Evolutionary conservation across 2,113 vertebrate species (phyloP).

Genomic region (Antechinus flavipes): DNA sequence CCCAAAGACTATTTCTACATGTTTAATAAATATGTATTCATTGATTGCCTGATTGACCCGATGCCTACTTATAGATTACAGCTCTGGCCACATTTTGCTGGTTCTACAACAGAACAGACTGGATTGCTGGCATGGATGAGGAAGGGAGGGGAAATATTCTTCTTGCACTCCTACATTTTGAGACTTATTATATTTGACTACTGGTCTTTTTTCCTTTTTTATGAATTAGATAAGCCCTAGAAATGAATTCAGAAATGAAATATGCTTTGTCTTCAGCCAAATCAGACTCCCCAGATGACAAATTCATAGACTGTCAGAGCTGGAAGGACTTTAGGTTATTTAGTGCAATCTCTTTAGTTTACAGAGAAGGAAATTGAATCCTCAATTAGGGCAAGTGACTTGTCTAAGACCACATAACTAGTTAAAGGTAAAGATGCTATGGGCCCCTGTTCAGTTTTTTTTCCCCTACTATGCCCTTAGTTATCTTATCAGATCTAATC

Average conservation of each 20-base stretch:
- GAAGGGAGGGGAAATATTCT: neutral
- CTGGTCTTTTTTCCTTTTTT: slow-evolving; percentile 17
- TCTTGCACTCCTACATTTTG: neutral
- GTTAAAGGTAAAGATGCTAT: neutral
- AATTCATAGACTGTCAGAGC: neutral
- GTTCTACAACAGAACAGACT: neutral
- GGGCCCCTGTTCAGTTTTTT: neutral
- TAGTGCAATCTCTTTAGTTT: neutral
- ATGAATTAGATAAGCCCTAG: neutral
- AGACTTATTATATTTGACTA: neutral
- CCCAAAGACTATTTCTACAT: slow-evolving; percentile 32
- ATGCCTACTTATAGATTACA: neutral
- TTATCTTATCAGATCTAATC: neutral
- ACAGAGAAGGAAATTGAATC: neutral
- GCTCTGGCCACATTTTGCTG: neutral
- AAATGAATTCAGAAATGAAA: neutral
- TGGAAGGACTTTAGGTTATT: neutral
- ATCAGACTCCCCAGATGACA: neutral
- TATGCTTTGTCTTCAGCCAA: neutral
- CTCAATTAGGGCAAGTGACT: neutral
- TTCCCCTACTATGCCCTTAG: neutral
- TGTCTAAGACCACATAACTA: neutral
- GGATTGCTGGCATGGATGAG: neutral
- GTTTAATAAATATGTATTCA: neutral
- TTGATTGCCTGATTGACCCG: neutral